A percentile compares a stretch with the other conserved stretches of the same genome.
These are phyloP conservation scores for Brachionus koreanus DNA, from an alignment of 1,140 invertebrate species.

Conservation along the genomic window DNA sequence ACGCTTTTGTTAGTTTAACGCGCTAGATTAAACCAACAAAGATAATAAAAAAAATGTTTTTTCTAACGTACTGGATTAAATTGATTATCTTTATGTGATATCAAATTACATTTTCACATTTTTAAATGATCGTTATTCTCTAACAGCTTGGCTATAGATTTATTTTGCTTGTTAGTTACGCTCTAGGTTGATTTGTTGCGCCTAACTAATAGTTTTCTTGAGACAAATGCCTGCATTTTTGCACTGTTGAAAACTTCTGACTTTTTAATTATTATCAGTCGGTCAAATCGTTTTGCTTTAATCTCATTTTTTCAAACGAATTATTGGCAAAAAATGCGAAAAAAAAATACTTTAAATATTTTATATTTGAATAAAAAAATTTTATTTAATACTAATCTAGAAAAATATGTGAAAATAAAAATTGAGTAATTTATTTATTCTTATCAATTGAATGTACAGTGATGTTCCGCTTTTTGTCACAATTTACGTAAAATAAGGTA, in stretches of 20 bases:
- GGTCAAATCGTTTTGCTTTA: background rate
- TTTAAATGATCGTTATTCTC: background rate
- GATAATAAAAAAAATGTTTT: background rate
- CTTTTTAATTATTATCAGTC: too few relatives aligned
- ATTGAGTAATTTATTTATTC: too few relatives aligned
- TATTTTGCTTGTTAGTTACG: background rate
- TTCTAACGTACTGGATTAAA: background rate
- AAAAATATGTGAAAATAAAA: too few relatives aligned
- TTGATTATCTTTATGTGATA: conserved; percentile 13
- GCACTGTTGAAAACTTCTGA: too few relatives aligned
- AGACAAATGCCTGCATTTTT: background rate
- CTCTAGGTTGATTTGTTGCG: background rate
- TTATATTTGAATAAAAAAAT: too few relatives aligned
- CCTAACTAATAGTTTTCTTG: background rate
- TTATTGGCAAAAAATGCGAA: too few relatives aligned
- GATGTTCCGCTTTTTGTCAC: too few relatives aligned
- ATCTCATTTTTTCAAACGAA: background rate
- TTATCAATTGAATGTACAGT: too few relatives aligned
- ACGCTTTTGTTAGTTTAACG: background rate
- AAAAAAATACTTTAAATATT: too few relatives aligned
- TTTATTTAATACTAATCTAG: too few relatives aligned
- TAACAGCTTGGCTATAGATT: background rate
- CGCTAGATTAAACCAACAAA: background rate
- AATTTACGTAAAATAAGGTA: too few relatives aligned
- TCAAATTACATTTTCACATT: conserved; percentile 9